Evolutionary conservation across 2,888 invertebrate species (phyloP).

Genomic region (Steinernema hermaphroditum): DNA sequence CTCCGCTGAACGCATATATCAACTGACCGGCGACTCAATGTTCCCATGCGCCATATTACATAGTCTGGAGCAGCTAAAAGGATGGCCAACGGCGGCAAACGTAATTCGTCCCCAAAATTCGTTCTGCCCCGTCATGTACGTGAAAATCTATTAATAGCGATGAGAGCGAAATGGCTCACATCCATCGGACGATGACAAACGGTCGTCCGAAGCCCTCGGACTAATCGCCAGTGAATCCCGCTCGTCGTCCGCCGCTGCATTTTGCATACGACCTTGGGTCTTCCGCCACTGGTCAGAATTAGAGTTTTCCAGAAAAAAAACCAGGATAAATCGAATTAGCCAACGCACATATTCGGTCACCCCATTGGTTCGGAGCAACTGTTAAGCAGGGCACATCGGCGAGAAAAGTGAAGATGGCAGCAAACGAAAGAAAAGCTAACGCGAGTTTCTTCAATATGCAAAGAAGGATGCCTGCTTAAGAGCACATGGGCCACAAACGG

Average conservation of each 20-base stretch:
- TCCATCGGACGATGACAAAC: neutral
- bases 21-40: too few relatives aligned
- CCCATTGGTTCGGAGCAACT: neutral
- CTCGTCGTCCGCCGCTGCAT: neutral
- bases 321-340: neutral
- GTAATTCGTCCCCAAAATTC: constrained; percentile 3
- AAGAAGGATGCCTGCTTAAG: too few relatives aligned
- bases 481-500: too few relatives aligned
- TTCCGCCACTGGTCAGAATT: constrained; percentile 22
- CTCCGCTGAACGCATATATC: too few relatives aligned
- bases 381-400: neutral
- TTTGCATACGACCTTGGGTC: constrained; percentile 29
- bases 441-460: too few relatives aligned
- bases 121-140: neutral
- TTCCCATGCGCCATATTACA: too few relatives aligned
- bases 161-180: neutral
- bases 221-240: constrained; percentile 6
- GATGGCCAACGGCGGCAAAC: neutral
- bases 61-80: neutral
- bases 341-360: neutral
- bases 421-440: neutral
- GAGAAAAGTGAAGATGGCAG: neutral
- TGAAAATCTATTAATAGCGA: constrained; percentile 22
- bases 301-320: neutral
- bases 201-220: neutral